phyloP scores from a whole-genome alignment of 1,140 invertebrate genomes.

The Macrocentrus cingulum region DNA sequence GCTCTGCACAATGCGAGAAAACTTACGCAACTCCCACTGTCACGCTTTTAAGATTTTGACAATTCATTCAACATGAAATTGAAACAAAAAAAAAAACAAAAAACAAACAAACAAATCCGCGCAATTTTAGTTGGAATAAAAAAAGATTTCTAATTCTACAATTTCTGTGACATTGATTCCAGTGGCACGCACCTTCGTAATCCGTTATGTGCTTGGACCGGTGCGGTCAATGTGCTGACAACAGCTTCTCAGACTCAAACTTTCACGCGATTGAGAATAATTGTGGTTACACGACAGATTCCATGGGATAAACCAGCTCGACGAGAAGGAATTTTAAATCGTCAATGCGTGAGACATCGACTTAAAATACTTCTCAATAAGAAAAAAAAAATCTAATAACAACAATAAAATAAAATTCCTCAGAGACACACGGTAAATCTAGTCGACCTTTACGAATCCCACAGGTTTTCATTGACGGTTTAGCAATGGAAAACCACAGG shows the following conservation, averaged over 20 bases:
- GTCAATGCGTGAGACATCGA: too few species aligned
- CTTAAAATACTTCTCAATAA: too few species aligned
- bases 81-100: neutral
- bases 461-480: too few species aligned
- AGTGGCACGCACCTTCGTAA: neutral
- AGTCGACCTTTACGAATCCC: too few species aligned
- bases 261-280: constrained; percentile 40
- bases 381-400: too few species aligned
- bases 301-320: neutral
- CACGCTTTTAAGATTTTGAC: constrained; percentile 41
- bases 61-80: constrained; percentile 28
- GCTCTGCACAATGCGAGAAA: neutral
- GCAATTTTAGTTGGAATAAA: neutral
- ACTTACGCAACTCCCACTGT: constrained; percentile 39
- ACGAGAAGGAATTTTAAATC: too few species aligned
- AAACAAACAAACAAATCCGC: neutral
- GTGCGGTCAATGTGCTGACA: neutral
- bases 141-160: neutral
- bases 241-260: constrained; percentile 19
- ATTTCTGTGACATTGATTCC: neutral
- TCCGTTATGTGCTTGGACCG: constrained; percentile 2
- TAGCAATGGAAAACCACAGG: too few species aligned
- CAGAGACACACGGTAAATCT: too few species aligned
- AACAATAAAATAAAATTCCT: too few species aligned
- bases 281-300: constrained; percentile 19